These are phyloP conservation scores for Ormyrus pomaceus DNA, from an alignment of 2,888 invertebrate genomes.

Conservation along the genomic window DNA sequence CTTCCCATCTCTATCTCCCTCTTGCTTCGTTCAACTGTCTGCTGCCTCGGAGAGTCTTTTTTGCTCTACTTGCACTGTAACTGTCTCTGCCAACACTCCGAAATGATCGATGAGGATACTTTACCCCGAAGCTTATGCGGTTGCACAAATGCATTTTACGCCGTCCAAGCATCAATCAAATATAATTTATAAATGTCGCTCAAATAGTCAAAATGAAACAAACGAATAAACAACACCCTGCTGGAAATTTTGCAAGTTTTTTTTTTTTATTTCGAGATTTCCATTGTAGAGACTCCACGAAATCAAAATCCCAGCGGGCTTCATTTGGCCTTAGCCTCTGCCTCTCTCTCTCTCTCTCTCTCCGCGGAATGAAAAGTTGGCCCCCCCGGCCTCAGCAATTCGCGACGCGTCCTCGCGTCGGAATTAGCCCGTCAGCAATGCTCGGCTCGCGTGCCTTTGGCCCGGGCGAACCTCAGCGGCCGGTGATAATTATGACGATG, in stretches of 20 bases:
- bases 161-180: not conserved
- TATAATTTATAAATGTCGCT: not conserved
- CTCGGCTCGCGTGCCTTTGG: not conserved
- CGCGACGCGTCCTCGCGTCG: not conserved
- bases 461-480: not conserved
- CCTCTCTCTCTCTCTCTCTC: not conserved
- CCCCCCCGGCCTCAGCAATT: too few relatives aligned
- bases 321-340: too few relatives aligned
- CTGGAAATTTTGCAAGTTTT: too few relatives aligned
- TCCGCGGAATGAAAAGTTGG: not conserved
- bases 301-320: too few relatives aligned
- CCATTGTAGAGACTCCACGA: too few relatives aligned
- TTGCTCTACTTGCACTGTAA: not conserved
- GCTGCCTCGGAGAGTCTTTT: not conserved
- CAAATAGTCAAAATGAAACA: too few relatives aligned
- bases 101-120: conserved; percentile 15
- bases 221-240: too few relatives aligned
- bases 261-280: too few relatives aligned
- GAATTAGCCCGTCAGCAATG: not conserved
- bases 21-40: not conserved
- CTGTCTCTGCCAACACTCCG: not conserved
- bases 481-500: not conserved
- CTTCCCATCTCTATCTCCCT: not conserved
- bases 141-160: not conserved
- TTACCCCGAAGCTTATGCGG: not conserved